These are phyloP conservation scores for Microchirus variegatus DNA, from an alignment of 2,797 vertebrate species.

Conservation along the genomic window DNA sequence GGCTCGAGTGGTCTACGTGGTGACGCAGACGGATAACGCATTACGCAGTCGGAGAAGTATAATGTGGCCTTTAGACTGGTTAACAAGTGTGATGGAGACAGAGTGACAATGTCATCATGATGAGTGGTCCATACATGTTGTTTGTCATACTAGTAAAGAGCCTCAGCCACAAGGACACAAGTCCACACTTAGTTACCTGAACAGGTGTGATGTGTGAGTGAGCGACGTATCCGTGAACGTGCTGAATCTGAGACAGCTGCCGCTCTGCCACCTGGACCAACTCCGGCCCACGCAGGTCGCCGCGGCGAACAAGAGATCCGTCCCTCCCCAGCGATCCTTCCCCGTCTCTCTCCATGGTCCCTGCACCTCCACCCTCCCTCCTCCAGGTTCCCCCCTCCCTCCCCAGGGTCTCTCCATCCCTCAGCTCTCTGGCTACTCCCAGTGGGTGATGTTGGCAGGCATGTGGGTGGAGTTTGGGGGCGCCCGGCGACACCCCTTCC, in stretches of 20 bases:
- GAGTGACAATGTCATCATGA: slow-evolving; percentile 2
- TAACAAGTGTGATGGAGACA: slow-evolving; percentile 6
- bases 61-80: slow-evolving; percentile 7
- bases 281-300: slow-evolving; percentile 87
- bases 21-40: too few species aligned
- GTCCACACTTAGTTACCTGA: slow-evolving; percentile 63
- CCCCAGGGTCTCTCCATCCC: slow-evolving; percentile 59
- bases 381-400: slow-evolving; percentile 54
- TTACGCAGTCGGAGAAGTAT: too few species aligned
- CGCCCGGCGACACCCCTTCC: slow-evolving; percentile 81
- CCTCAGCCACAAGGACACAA: not conserved
- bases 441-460: slow-evolving; percentile 72
- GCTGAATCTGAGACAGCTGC: slow-evolving; percentile 95
- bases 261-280: slow-evolving; percentile 95
- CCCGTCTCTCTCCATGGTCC: slow-evolving; percentile 56
- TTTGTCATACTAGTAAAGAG: not conserved
- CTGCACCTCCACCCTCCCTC: slow-evolving; percentile 42
- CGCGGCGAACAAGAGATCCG: slow-evolving; percentile 83
- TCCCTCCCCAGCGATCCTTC: slow-evolving; percentile 83
- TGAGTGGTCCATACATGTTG: not conserved
- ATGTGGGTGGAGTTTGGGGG: slow-evolving; percentile 70
- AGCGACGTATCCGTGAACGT: slow-evolving; percentile 93
- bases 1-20: too few species aligned
- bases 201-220: slow-evolving; percentile 88
- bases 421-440: slow-evolving; percentile 64